Evolutionary conservation across 64 coral and sea anemone species (phyloP), one percentile per base, ranked within the genome.

Genomic region (Montipora sp.): DNA sequence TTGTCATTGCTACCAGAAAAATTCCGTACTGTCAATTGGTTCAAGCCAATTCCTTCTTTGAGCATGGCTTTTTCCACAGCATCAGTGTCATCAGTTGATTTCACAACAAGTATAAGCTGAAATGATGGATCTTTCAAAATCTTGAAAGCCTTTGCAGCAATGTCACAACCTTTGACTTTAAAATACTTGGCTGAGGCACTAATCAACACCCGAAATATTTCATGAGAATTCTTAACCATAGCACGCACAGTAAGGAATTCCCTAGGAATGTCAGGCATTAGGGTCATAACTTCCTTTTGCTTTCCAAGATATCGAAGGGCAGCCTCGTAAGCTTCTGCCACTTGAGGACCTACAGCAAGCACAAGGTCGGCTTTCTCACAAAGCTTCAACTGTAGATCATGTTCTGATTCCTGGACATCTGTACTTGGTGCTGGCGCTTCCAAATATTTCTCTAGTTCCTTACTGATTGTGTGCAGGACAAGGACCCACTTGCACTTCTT

Each of bases 111-210:
- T 13, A 85, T 21, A 2, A 85, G 82, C 5, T 71, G 61, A n/a
- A 49, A 69, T 0, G 65, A 71, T 69, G 82, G 7, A 71, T 85
- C 82, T 21, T 85, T 9, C 47, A 85, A 14, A 6, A 71, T 44
- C 12, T 71, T 70, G 82, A 85, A 49, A 71, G 82, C 82, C 68
- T 85, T 48, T 11, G 82, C 61, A 11, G 63, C 82, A 85, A 85
- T 85, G 66, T 85, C 82, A 50, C 82, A 71, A 6, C 82, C 82
- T 71, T 85, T 85, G 63, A 85, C 65, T 71, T 70, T 50, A 48
- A 85, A 85, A 85, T 85, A 85, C 82, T 72, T 85, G 18, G 82
- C 18, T 48, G 82, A 85, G 8, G 27, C 63, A 85, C 82, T 85
- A 45, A 85, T 19, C 65, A 85, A 22, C 14, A 85, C 59, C 45